These are phyloP conservation scores for Python bivittatus DNA, from an alignment of 2,113 vertebrate genomes.

Conservation along the genomic window DNA sequence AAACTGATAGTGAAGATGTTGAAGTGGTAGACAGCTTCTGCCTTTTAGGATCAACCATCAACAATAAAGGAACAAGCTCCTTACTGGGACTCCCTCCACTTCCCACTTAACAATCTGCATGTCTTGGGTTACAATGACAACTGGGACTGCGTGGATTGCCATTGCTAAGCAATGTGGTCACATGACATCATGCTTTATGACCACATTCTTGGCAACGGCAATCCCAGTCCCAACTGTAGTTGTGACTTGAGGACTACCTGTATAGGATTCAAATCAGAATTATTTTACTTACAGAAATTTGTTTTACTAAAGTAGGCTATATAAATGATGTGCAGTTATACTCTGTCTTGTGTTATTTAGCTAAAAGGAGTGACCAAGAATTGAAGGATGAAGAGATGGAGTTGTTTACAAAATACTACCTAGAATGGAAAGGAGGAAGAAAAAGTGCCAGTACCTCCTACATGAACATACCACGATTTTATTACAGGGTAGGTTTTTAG, in stretches of 20 bases:
- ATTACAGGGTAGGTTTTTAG: conserved; percentile 85
- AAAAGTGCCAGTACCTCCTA: conserved; percentile 77
- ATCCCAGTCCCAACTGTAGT: too few species aligned
- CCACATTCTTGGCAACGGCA: too few species aligned
- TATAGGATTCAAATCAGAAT: neutral
- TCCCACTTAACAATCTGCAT: too few species aligned
- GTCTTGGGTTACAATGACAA: too few species aligned
- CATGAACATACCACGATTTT: conserved; percentile 90
- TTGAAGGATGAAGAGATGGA: conserved; percentile 90
- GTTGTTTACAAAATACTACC: conserved; percentile 91
- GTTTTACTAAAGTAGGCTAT: neutral
- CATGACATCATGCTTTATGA: too few species aligned
- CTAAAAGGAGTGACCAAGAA: conserved; percentile 83
- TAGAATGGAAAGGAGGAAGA: conserved; percentile 89
- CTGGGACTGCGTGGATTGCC: too few species aligned
- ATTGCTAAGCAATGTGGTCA: too few species aligned
- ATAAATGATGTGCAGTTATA: fast-evolving
- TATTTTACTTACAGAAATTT: neutral
- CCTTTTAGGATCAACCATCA: neutral
- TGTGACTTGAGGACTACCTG: too few species aligned
- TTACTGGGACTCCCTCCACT: too few species aligned
- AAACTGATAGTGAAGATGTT: neutral
- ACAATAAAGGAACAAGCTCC: neutral
- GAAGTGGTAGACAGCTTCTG: neutral
- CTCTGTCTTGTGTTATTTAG: conserved; percentile 69